phyloP scores from a whole-genome alignment of 2,113 vertebrate genomes.

The Hiodon alosoides region DNA sequence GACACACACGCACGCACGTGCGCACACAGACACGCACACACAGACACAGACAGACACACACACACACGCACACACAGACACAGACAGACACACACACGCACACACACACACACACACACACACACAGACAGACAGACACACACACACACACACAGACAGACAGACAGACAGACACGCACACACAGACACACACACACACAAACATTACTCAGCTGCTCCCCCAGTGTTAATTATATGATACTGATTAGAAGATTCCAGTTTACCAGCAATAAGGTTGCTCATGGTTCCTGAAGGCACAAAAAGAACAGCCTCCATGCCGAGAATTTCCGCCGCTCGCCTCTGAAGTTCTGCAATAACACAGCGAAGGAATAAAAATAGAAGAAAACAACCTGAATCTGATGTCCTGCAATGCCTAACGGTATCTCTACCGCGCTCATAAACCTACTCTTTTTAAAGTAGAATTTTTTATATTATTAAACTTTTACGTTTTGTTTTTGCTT shows the following conservation, averaged over 20 bases:
- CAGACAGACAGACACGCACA: not conserved
- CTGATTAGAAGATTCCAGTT: conserved; percentile 17
- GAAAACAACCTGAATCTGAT: not conserved
- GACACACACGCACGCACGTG: no score
- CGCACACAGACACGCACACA: no score
- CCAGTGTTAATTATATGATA: no score
- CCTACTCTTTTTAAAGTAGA: no score
- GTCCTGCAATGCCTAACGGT: not conserved
- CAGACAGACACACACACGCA: no score
- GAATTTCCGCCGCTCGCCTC: conserved; percentile 53
- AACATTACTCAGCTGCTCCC: no score
- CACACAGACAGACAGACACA: not conserved
- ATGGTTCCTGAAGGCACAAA: conserved; percentile 75
- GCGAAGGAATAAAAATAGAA: not conserved
- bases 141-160: not conserved
- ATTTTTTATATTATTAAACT: no score
- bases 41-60: no score
- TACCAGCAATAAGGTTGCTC: conserved; percentile 77
- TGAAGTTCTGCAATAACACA: conserved; percentile 66
- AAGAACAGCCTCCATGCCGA: conserved; percentile 66
- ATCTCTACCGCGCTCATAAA: no score
- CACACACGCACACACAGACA: no score
- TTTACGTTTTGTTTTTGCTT: no score
- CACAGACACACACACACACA: not conserved
- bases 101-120: no score